Base-by-base conservation (phyloP, 2,888 invertebrate species). In the Euspilapteryx auroguttella region DNA sequence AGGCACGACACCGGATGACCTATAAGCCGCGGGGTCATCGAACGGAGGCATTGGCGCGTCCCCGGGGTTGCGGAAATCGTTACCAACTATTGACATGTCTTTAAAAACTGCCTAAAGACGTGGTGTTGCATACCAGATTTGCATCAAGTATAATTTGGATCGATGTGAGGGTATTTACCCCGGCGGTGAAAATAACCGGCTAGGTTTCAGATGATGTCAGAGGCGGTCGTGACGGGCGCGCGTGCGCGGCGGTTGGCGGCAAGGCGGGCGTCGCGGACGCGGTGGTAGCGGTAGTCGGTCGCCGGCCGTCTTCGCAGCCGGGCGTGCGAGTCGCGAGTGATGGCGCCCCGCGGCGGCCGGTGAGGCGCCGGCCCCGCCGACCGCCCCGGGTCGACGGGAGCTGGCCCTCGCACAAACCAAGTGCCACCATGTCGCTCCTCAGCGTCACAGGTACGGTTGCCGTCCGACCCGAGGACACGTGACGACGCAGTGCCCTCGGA, bases 131-230 rank as follows among this genome's bases (percentile, higher is more conserved):
- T 30, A 29, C 29, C 71, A 71, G 73, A 65, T 71, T 69, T 75
- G 73, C 73, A 73, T 66, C 55, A 62, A 69, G 64, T 71, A 68
- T 65, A 69, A 66, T 68, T 51, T 45, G 68, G 73, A 75, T 73
- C 73, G 71, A 75, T 75, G 65, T 63, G 69, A 69, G 73, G 73
- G 71, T 75, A 73, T 73, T 73, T 75, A 75, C 73, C 73, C 71
- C 73, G 68, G 56, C 62, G 64, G 69, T 62, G 55, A 73, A 75
- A 75, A 75, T 73, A 75, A 69, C 71, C 73, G 64, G 27, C 27
- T 29, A 11, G 69, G 65, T 69, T 63, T 55, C 55, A 59, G 63
- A 68, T 71, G 73, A 68, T 69, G 71, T 68, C 71, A 68, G 64
- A 55, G 55, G 50, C 25, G 34, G 30, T 29, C 37, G 36, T 25